A percentile compares a stretch with the other conserved stretches of the same genome.
phyloP scores from a whole-genome alignment of 2,113 vertebrate species.

The Cyanistes caeruleus region DNA sequence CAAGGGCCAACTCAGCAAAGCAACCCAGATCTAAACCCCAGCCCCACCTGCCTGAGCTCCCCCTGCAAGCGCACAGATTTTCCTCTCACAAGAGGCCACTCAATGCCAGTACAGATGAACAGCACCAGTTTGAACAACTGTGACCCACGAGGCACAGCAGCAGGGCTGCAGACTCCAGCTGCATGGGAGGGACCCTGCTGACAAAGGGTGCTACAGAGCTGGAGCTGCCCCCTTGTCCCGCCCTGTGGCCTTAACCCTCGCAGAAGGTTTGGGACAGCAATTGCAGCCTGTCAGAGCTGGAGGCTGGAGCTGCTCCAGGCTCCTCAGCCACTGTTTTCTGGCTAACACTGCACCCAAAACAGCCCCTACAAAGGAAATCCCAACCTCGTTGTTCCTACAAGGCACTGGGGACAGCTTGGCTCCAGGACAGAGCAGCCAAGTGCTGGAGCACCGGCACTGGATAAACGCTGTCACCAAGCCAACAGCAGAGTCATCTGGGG shows the following conservation, averaged over 20 bases:
- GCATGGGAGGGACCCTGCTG: background rate
- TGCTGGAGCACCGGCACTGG: background rate
- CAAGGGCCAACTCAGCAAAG: background rate
- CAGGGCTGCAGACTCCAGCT: background rate
- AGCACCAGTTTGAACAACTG: background rate
- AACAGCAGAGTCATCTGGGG: background rate
- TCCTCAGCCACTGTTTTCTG: rapidly evolving
- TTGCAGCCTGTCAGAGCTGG: background rate
- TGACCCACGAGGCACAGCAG: background rate
- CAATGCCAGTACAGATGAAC: background rate
- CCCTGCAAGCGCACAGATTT: background rate
- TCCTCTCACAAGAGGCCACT: background rate
- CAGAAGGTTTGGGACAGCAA: background rate
- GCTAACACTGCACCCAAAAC: rapidly evolving
- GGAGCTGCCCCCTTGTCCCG: background rate
- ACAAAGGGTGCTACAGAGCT: background rate
- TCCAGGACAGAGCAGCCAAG: background rate
- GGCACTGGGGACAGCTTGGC: background rate
- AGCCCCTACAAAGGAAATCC: background rate
- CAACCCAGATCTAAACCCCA: background rate
- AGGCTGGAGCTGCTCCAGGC: background rate
- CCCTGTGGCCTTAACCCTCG: background rate
- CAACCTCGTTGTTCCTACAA: rapidly evolving
- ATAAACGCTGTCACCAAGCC: constrained; percentile 46
- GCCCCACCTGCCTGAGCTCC: background rate